Base-by-base conservation (phyloP, 2,113 vertebrate genomes). In the Anarrhichthys ocellatus region DNA sequence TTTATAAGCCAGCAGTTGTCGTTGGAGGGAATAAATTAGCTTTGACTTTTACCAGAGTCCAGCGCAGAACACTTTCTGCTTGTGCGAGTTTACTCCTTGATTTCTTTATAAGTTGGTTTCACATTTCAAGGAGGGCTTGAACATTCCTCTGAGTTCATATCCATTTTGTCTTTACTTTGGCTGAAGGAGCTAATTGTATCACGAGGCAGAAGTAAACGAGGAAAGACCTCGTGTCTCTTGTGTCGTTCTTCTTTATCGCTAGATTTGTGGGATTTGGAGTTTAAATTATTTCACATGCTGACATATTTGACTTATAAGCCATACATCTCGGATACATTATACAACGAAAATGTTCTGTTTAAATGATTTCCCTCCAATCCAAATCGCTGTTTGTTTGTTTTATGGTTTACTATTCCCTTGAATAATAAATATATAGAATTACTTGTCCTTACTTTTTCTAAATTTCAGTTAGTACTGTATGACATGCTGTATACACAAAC, bases 71-170 rank as follows among this genome's bases (percentile, higher is more conserved):
- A 17, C 2, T 76, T 70, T 82, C 62, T 61, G 73, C 74, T 61
- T 27, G 32, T 42, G 52, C 20, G 52, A 61, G 9, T 73, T 69
- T 73, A 62, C 79, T 79, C 64, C 18, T 10, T 32, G 14, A 32
- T 48, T 75, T 71, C 11, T 72, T 46, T 54, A n/a, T 46, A 15
- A n/a, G 1, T 13, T 17, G 27, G 34, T 13, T 78, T 85, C 68
- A 62, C 42, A n/a, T 76, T 81, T 83, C 63, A 44, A 65, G 32
- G 65, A 52, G 27, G 68, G 64, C 64, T 24, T 36, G 50, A 38
- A 61, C 63, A 83, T 78, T 85, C 79, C 76, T 56, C 64, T 6
- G 1, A 70, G 58, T 81, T 79, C 63, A 66, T 40, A 38, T 54
- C 40, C 13, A 27, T 62, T 72, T 59, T 73, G 48, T 56, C 80